phyloP scores from a whole-genome alignment of 2,888 invertebrate species.

The Aphrophora alni region DNA sequence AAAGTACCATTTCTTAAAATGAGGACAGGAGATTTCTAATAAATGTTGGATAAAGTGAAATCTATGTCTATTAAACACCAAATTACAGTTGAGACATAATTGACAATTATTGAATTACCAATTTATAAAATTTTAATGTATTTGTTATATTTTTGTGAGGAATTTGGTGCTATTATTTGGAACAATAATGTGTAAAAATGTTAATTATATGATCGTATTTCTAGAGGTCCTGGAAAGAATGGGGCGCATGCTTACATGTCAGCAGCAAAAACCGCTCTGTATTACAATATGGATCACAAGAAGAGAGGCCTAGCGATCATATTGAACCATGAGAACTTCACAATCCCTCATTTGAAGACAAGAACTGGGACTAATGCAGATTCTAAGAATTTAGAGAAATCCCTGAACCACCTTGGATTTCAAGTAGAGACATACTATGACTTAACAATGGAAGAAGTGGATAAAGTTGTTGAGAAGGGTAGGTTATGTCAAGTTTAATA shows the following conservation, averaged over 20 bases:
- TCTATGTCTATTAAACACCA: too few relatives aligned
- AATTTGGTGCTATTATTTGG: too few relatives aligned
- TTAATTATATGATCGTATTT: background rate
- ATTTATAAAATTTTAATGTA: too few relatives aligned
- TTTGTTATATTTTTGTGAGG: too few relatives aligned
- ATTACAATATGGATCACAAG: constrained; percentile 86
- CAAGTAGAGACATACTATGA: constrained; percentile 75
- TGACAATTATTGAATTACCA: too few relatives aligned
- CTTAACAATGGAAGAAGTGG: constrained; percentile 71
- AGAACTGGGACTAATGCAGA: constrained; percentile 88
- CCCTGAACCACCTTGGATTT: constrained; percentile 65
- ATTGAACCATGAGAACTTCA: constrained; percentile 89
- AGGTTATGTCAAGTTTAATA: constrained; percentile 42
- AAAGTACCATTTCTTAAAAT: too few relatives aligned
- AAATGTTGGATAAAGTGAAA: too few relatives aligned
- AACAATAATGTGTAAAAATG: too few relatives aligned
- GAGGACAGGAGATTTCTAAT: too few relatives aligned
- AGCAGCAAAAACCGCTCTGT: constrained; percentile 44
- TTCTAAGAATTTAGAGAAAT: constrained; percentile 45
- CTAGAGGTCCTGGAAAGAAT: constrained; percentile 65
- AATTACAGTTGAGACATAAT: too few relatives aligned
- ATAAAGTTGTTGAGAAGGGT: constrained; percentile 69
- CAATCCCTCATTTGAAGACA: constrained; percentile 62
- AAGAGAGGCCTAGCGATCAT: constrained; percentile 84
- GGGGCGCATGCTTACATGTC: constrained; percentile 59